These are phyloP conservation scores for Leptinotarsa defecta DNA, from an alignment of 1,140 invertebrate genomes.

Conservation along the genomic window DNA sequence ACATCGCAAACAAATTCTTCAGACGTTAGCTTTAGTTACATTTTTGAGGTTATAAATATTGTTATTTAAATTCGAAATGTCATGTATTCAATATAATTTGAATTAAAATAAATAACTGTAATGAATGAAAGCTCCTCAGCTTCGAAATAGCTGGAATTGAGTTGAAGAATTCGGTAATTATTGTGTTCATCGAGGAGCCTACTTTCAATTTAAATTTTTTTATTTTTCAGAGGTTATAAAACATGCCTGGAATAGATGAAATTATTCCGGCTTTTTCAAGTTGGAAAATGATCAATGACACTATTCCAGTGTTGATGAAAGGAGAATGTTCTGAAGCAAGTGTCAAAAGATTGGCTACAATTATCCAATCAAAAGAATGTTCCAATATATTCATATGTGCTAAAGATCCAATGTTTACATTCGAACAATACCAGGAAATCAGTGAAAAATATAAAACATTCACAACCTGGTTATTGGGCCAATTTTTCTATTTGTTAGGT, in stretches of 20 bases:
- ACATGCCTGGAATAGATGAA: slow-evolving; percentile 27
- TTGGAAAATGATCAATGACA: slow-evolving; percentile 63
- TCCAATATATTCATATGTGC: slow-evolving; percentile 60
- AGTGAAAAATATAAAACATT: slow-evolving; percentile 58
- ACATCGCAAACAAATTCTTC: too few species aligned
- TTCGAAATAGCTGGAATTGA: too few species aligned
- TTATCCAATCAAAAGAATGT: slow-evolving; percentile 60
- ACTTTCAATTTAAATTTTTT: not conserved
- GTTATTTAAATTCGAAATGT: too few species aligned
- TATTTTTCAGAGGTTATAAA: slow-evolving; percentile 11
- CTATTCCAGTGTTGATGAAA: slow-evolving; percentile 59
- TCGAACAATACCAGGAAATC: slow-evolving; percentile 53
- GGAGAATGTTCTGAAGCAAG: slow-evolving; percentile 58
- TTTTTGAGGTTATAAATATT: too few species aligned
- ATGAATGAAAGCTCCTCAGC: too few species aligned
- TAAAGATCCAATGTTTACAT: slow-evolving; percentile 53
- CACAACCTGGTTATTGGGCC: slow-evolving; percentile 62
- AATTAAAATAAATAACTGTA: too few species aligned
- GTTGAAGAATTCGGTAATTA: too few species aligned
- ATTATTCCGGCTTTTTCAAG: slow-evolving; percentile 57
- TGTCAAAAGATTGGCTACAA: slow-evolving; percentile 57
- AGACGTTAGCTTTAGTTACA: too few species aligned
- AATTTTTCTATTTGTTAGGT: slow-evolving; percentile 62
- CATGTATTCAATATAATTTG: too few species aligned
- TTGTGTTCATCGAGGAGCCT: too few species aligned